Evolutionary conservation across 2,113 vertebrate species (phyloP).

Genomic region (Corythoichthys intestinalis): DNA sequence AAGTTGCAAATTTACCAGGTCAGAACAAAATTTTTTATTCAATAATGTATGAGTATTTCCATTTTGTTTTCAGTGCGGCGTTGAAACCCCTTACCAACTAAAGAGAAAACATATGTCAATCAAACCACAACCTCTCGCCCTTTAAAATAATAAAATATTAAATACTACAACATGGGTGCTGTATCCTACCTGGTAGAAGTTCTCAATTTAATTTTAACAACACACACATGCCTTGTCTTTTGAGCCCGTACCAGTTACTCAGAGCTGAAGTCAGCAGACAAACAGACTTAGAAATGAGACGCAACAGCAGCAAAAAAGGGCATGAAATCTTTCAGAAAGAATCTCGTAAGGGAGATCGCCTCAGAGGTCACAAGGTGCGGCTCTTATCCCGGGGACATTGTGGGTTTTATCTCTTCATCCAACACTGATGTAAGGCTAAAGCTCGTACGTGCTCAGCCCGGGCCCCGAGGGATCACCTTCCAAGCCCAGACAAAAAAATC

Average conservation of each 20-base stretch:
- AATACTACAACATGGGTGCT: background rate
- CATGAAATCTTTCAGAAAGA: constrained; percentile 10
- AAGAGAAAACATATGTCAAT: background rate
- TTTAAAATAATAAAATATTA: background rate
- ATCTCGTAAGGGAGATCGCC: constrained; percentile 2
- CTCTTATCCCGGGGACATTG: constrained; percentile 9
- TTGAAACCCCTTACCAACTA: background rate
- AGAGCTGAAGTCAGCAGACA: background rate
- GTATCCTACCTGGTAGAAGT: background rate
- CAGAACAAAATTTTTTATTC: too few relatives aligned
- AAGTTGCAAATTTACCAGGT: background rate
- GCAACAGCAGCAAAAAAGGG: background rate
- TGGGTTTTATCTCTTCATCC: constrained; percentile 38
- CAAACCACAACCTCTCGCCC: background rate
- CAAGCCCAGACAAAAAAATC: constrained; percentile 18
- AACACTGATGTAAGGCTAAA: constrained; percentile 27
- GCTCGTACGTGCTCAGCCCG: constrained; percentile 15
- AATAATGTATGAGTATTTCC: background rate
- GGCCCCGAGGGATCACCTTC: constrained; percentile 4
- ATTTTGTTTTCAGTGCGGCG: background rate
- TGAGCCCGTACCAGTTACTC: background rate
- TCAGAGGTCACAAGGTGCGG: constrained; percentile 28
- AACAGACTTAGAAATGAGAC: background rate
- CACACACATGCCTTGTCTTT: background rate
- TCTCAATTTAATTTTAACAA: background rate